Percentiles rank a stretch among this genome's conserved stretches.
These are phyloP conservation scores for Eustalomyia histrio DNA, from an alignment of 2,888 invertebrate species.

Conservation along the genomic window DNA sequence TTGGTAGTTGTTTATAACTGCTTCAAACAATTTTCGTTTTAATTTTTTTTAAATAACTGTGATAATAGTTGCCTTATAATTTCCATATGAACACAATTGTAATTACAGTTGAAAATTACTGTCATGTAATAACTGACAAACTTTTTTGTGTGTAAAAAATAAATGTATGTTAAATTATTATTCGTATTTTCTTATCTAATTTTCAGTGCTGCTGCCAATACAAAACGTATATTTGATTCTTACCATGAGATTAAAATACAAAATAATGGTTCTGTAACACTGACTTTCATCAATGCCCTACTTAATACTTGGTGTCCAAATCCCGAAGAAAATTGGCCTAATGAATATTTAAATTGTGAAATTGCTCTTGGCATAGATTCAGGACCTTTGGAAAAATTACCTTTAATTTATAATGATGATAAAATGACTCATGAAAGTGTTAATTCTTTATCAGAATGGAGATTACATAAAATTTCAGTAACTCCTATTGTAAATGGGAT, in stretches of 20 bases:
- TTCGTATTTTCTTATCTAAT: not conserved
- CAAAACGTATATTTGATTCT: conserved; percentile 67
- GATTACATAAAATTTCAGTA: conserved; percentile 70
- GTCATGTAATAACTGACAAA: no score
- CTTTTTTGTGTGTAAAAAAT: no score
- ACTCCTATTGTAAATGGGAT: conserved; percentile 66
- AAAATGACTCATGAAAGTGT: conserved; percentile 69
- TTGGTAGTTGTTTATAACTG: no score
- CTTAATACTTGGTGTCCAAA: conserved; percentile 76
- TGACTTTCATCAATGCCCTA: conserved; percentile 71
- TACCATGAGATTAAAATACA: conserved; percentile 69
- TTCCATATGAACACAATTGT: no score
- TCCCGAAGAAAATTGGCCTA: conserved; percentile 75
- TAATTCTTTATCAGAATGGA: conserved; percentile 74
- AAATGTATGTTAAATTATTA: no score
- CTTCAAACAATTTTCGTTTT: no score
- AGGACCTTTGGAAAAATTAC: conserved; percentile 35
- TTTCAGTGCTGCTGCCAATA: conserved; percentile 70
- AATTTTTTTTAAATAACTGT: no score
- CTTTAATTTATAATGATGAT: conserved; percentile 58
- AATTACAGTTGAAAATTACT: no score
- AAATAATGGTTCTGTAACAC: conserved; percentile 71
- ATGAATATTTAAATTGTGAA: conserved; percentile 74
- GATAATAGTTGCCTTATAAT: no score
- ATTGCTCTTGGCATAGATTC: conserved; percentile 71